Percentiles rank a stretch among this genome's conserved stretches.
These are phyloP conservation scores for Anser brachyrhynchus DNA, from an alignment of 2,113 vertebrate species.

Conservation along the genomic window DNA sequence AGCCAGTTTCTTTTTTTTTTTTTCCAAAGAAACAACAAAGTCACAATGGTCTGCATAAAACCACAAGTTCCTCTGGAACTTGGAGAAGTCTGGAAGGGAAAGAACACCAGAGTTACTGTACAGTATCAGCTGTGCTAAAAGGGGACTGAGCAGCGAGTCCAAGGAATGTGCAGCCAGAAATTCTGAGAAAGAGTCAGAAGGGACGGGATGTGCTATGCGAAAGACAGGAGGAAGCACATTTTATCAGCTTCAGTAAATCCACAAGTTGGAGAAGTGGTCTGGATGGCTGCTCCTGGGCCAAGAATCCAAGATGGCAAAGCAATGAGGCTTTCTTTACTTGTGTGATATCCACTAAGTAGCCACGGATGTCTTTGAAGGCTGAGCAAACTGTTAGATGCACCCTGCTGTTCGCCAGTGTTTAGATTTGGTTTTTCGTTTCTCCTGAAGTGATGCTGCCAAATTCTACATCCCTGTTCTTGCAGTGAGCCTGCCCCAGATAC, in stretches of 20 bases:
- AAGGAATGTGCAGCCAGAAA: slow-evolving; percentile 37
- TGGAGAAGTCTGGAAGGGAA: background rate
- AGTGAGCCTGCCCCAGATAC: background rate
- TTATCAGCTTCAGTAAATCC: background rate
- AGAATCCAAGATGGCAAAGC: background rate
- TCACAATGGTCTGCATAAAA: background rate
- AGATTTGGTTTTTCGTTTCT: background rate
- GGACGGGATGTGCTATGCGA: background rate
- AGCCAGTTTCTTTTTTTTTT: too few species aligned
- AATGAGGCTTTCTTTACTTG: background rate
- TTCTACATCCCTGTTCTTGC: too few species aligned
- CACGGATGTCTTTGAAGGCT: background rate
- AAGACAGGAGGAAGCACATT: background rate
- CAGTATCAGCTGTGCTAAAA: slow-evolving; percentile 15
- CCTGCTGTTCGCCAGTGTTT: background rate
- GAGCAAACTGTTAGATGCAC: background rate
- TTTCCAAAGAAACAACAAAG: background rate
- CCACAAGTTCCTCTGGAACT: slow-evolving; percentile 7
- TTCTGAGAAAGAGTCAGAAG: slow-evolving; percentile 37
- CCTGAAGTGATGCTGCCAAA: background rate
- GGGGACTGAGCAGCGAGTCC: background rate
- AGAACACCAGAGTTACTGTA: background rate
- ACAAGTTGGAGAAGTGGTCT: background rate
- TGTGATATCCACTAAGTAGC: background rate
- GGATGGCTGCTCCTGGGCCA: background rate